phyloP scores from a whole-genome alignment of 2,113 vertebrate species.

The Hemichromis elongatus region DNA sequence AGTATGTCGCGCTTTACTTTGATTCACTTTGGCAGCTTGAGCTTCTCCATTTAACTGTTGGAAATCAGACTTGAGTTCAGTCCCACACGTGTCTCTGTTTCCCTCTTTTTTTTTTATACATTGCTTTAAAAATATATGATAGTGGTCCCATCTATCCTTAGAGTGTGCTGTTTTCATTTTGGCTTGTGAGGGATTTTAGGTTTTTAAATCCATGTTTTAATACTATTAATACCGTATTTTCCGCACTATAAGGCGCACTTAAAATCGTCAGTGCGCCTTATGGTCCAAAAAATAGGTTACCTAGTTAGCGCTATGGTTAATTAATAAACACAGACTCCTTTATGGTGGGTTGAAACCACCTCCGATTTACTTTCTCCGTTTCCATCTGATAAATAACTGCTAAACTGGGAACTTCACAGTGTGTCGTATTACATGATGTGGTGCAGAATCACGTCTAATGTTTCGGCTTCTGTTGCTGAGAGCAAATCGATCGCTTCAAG shows the following conservation, averaged over 20 bases:
- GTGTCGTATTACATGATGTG: fast-evolving
- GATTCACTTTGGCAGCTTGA: background rate
- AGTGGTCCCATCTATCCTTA: background rate
- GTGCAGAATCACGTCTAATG: background rate
- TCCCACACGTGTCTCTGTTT: background rate
- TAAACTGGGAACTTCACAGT: background rate
- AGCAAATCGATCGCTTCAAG: background rate
- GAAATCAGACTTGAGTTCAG: background rate
- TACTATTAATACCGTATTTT: fast-evolving
- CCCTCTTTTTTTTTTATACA: background rate
- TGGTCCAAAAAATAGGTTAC: no score
- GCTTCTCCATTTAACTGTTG: background rate
- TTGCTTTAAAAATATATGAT: background rate
- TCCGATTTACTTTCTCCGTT: fast-evolving
- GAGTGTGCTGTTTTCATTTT: background rate
- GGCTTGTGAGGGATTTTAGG: background rate
- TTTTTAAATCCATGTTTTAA: background rate
- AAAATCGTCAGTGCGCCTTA: no score
- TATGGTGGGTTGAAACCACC: fast-evolving
- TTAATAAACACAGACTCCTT: fast-evolving
- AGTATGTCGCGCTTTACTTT: conserved; percentile 65
- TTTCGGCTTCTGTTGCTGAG: background rate
- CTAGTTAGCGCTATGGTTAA: fast-evolving
- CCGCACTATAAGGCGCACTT: no score
- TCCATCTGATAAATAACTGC: background rate